Conservation (phyloP, 2,797 vertebrate genomes). For the Phataginus tetradactyla region DNA sequence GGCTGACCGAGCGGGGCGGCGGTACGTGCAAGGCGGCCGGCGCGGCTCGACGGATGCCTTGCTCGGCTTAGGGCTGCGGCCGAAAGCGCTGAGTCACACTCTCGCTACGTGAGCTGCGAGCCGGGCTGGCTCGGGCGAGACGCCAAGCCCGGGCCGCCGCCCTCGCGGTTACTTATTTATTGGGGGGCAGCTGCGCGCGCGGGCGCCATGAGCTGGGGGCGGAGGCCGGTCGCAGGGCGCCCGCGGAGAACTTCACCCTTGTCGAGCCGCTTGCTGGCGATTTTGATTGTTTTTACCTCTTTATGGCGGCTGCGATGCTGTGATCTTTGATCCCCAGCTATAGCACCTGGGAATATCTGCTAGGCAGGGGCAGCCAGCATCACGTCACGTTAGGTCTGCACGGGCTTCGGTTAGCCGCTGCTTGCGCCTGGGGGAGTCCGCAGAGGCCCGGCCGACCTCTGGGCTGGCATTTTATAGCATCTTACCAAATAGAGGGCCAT, state of each 20-base stretch:
- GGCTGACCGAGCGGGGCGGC: constrained; percentile 67
- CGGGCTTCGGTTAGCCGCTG: neutral
- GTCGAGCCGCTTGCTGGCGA: neutral
- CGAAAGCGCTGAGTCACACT: constrained; percentile 80
- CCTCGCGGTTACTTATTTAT: neutral
- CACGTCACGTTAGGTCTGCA: neutral
- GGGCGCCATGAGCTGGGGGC: neutral
- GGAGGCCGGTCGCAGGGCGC: neutral
- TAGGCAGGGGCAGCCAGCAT: neutral
- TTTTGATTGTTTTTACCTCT: neutral
- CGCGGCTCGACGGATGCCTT: constrained; percentile 70
- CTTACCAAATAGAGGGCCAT: neutral
- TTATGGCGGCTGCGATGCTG: neutral
- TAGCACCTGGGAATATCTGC: neutral
- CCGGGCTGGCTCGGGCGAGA: neutral
- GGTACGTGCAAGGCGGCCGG: constrained; percentile 69
- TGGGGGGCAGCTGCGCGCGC: neutral
- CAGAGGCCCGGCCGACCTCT: neutral
- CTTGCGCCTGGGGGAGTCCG: neutral
- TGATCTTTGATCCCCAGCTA: neutral
- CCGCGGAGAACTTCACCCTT: neutral
- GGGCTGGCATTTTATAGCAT: neutral
- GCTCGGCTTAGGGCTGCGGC: constrained; percentile 67
- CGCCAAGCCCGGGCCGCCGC: neutral
- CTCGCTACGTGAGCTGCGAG: constrained; percentile 75